Evolutionary conservation across 1,140 invertebrate species (phyloP).

Genomic region (Bombus breviceps): DNA sequence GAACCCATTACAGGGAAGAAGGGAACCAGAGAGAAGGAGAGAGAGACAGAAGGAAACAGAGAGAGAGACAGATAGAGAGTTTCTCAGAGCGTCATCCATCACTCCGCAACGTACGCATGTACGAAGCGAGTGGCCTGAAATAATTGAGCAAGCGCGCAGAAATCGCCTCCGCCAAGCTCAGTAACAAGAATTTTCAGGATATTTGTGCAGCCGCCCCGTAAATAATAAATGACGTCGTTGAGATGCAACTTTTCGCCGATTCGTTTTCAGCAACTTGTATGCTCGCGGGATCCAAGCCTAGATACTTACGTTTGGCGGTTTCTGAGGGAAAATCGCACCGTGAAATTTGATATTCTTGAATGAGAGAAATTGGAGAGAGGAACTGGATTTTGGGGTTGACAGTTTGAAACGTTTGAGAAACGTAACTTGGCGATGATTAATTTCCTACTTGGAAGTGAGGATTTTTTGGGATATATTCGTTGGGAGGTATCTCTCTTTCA

Average conservation of each 20-base stretch:
- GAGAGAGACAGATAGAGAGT: constrained; percentile 35
- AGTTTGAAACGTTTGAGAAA: neutral
- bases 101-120: constrained; percentile 72
- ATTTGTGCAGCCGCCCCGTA: neutral
- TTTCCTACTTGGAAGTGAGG: neutral
- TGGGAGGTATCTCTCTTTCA: too few species aligned
- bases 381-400: neutral
- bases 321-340: neutral
- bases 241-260: constrained; percentile 22
- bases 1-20: constrained; percentile 36
- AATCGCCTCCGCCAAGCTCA: constrained; percentile 51
- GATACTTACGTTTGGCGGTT: too few species aligned
- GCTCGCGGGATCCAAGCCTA: neutral
- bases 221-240: constrained; percentile 31
- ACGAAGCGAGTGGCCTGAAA: constrained; percentile 61
- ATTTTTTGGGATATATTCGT: too few species aligned
- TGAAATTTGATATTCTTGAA: neutral
- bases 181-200: constrained; percentile 53
- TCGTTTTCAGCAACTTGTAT: neutral
- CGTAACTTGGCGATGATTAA: neutral
- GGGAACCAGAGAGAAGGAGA: constrained; percentile 5
- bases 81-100: constrained; percentile 72
- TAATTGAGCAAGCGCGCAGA: constrained; percentile 63
- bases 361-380: neutral
- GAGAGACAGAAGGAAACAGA: constrained; percentile 49